Evolutionary conservation across 2,113 vertebrate species (phyloP).

Genomic region (Hemiscyllium ocellatum): DNA sequence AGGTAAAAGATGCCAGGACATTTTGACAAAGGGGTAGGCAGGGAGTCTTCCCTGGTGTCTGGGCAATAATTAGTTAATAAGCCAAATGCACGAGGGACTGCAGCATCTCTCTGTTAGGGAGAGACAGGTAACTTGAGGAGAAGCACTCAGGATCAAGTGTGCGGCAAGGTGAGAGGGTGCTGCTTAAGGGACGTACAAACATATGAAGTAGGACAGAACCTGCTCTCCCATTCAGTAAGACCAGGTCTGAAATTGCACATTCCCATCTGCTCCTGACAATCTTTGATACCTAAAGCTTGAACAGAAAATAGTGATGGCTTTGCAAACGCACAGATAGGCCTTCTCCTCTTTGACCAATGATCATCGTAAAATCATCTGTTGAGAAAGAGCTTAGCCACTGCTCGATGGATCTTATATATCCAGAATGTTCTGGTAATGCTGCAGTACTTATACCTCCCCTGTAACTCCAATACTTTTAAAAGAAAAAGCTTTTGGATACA

Average conservation of each 20-base stretch:
- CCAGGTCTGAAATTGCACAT: too few species aligned
- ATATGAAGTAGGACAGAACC: too few species aligned
- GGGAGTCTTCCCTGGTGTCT: not conserved
- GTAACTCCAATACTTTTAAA: not conserved
- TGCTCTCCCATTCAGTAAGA: too few species aligned
- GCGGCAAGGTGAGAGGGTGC: too few species aligned
- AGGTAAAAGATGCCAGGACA: not conserved
- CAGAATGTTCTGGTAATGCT: not conserved
- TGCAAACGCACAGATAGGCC: not conserved
- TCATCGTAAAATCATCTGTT: not conserved
- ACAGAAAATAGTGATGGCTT: not conserved
- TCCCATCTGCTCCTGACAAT: not conserved
- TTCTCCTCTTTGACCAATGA: not conserved
- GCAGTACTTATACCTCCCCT: not conserved
- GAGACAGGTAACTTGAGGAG: not conserved
- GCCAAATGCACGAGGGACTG: too few species aligned
- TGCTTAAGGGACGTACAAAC: too few species aligned
- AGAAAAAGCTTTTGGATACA: not conserved
- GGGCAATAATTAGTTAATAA: not conserved
- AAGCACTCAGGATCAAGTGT: not conserved
- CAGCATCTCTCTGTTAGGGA: not conserved
- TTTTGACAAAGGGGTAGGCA: not conserved
- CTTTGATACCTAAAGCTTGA: not conserved
- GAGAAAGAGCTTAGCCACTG: not conserved
- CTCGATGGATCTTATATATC: not conserved